Base-by-base conservation (phyloP, 2,113 vertebrate genomes). In the Merops nubicus region DNA sequence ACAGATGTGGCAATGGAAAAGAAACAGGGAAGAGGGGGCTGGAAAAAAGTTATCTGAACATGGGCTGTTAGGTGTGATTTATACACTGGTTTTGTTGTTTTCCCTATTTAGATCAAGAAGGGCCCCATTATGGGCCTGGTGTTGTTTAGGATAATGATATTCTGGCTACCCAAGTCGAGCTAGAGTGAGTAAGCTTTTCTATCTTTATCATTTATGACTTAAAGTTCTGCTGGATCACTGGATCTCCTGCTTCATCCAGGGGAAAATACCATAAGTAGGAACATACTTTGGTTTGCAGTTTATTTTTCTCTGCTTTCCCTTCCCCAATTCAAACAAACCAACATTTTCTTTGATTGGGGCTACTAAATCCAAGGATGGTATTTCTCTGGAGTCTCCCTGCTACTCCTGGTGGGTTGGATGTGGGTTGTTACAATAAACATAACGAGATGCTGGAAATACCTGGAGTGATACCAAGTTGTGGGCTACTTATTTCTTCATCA, bases 281-380 rank as follows among this genome's bases (percentile, higher is more conserved):
- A 93, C 93, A 90, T 86, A 85, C 34, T 94, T 95, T 10, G 94
- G 89, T 85, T 91, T 93, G 53, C 75, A 94, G 91, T 94, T 95
- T 96, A 88, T 97, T 97, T 96, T 90, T 88, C 93, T 95, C 88
- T 76, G 59, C 75, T 76, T 77, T 94, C 62, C 78, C 75, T 93
- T 94, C 90, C 89, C 48, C 19, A 79, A 78, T 33, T 76, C 91
- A 97, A 96, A 96, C 90, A 90, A 96, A 93, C 88, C 91, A 88
- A 10, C 70, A 26, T 95, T 88, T 65, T 18, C 85, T 91, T 79
- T 54, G 93, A 8, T n/a, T 94, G 85, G 17, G 1, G 29, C 85
- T 86, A 6, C 18, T 91, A n/a, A 93, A 45, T 25, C 0, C 36
- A 62, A 68, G 85, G 85, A 31, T 77, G 90, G 91, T 56, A 28